Percentiles rank a stretch among this genome's conserved stretches.
Conservation (phyloP, 2,888 invertebrate genomes). For the Cistogaster globosa region DNA sequence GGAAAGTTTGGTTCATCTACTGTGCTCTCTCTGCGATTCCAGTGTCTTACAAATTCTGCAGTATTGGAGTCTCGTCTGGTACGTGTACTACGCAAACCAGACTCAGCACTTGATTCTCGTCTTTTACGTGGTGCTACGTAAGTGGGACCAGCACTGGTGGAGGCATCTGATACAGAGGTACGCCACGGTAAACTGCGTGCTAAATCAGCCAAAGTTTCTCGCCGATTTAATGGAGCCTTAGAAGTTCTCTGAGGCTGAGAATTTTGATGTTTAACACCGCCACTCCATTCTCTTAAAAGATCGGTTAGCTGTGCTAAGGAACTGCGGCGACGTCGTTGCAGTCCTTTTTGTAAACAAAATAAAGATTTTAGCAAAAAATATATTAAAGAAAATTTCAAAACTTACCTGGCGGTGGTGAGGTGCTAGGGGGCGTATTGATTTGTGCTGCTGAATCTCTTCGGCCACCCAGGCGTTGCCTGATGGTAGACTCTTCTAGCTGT, state of each 20-base stretch:
- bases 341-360: conserved; percentile 82
- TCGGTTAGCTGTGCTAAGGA: conserved; percentile 95
- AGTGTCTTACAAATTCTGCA: conserved; percentile 88
- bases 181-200: conserved; percentile 93
- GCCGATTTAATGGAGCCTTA: conserved; percentile 89
- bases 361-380: not conserved
- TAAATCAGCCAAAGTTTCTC: conserved; percentile 94
- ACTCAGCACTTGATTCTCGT: conserved; percentile 94
- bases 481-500: conserved; percentile 90
- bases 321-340: conserved; percentile 90
- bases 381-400: not conserved
- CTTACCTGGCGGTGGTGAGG: conserved; percentile 85
- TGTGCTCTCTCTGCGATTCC: conserved; percentile 87
- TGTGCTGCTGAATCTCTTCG: conserved; percentile 95
- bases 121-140: conserved; percentile 86
- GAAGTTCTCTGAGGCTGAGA: conserved; percentile 71
- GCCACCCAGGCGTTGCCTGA: conserved; percentile 92
- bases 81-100: conserved; percentile 90
- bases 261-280: conserved; percentile 84
- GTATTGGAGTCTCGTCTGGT: conserved; percentile 90
- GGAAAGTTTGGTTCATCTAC: conserved; percentile 79
- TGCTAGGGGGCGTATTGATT: conserved; percentile 93
- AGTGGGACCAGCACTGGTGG: conserved; percentile 81
- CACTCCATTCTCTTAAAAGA: conserved; percentile 93
- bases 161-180: conserved; percentile 85